Evolutionary conservation across 2,113 vertebrate genomes (phyloP).

Genomic region (Dendrocopos noguchii): DNA sequence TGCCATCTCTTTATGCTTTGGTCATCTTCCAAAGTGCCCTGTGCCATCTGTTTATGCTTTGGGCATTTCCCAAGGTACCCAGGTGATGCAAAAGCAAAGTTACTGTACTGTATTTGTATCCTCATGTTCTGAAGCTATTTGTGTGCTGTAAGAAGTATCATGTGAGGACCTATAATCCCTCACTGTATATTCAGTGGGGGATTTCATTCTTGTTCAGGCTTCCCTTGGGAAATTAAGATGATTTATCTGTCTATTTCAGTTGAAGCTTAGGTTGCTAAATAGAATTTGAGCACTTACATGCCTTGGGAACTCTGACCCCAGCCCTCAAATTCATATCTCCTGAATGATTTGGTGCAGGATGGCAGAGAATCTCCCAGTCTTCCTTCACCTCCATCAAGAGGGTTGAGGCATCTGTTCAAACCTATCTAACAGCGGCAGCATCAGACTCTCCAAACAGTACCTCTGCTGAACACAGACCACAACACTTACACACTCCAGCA

Average conservation of each 20-base stretch:
- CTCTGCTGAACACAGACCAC: not conserved
- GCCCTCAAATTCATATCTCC: not conserved
- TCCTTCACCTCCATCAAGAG: not conserved
- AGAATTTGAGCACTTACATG: not conserved
- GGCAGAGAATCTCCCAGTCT: not conserved
- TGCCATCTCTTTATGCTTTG: not conserved
- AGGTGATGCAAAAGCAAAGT: not conserved
- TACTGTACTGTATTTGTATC: not conserved
- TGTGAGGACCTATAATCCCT: not conserved
- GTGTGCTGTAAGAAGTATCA: not conserved
- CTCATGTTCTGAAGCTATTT: not conserved
- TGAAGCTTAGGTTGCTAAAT: not conserved
- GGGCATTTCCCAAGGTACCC: not conserved
- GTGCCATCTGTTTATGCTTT: not conserved
- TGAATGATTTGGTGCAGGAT: not conserved
- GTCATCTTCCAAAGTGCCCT: not conserved
- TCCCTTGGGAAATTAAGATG: not conserved
- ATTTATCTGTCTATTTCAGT: not conserved
- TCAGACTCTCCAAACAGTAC: not conserved
- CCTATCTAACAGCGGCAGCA: not conserved
- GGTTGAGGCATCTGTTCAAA: not conserved
- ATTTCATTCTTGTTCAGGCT: not conserved
- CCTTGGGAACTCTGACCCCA: not conserved
- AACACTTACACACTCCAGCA: not conserved
- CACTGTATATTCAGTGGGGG: not conserved